phyloP scores from a whole-genome alignment of 2,888 invertebrate species.

The Ormyrus pomaceus region DNA sequence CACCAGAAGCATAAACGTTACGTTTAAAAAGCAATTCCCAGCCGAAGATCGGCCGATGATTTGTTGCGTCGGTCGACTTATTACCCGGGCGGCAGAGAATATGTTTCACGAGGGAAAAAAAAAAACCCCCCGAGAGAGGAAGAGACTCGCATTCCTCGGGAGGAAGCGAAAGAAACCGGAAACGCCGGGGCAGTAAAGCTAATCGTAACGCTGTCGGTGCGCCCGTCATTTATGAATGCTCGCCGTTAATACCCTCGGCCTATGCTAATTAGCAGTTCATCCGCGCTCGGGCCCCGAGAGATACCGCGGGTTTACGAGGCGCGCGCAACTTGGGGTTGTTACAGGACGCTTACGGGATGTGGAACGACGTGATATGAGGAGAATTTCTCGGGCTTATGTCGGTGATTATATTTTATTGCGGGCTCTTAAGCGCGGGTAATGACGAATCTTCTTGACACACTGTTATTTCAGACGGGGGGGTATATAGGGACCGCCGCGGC shows the following conservation, averaged over 20 bases:
- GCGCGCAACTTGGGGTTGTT: conserved; percentile 1
- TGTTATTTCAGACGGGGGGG: conserved; percentile 21
- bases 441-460: conserved; percentile 37
- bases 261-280: conserved; percentile 53
- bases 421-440: conserved; percentile 25
- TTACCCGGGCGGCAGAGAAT: neutral
- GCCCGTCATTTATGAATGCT: conserved; percentile 40
- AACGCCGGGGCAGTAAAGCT: conserved; percentile 50
- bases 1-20: neutral
- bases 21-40: conserved; percentile 2
- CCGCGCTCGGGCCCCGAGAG: neutral
- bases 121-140: too few species aligned
- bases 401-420: conserved; percentile 42
- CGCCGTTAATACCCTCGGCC: conserved; percentile 28
- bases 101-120: neutral
- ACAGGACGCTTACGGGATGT: neutral
- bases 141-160: neutral
- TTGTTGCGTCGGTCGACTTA: conserved; percentile 21
- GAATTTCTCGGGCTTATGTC: conserved; percentile 26
- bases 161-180: conserved; percentile 47
- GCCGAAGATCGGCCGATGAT: neutral
- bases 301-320: conserved; percentile 20
- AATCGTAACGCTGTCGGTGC: conserved; percentile 54
- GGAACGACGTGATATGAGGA: conserved; percentile 36
- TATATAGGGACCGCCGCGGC: too few species aligned